A percentile compares a stretch with the other conserved stretches of the same genome.
These are phyloP conservation scores for Nothoprocta perdicaria DNA, from an alignment of 2,113 vertebrate species.

Conservation along the genomic window DNA sequence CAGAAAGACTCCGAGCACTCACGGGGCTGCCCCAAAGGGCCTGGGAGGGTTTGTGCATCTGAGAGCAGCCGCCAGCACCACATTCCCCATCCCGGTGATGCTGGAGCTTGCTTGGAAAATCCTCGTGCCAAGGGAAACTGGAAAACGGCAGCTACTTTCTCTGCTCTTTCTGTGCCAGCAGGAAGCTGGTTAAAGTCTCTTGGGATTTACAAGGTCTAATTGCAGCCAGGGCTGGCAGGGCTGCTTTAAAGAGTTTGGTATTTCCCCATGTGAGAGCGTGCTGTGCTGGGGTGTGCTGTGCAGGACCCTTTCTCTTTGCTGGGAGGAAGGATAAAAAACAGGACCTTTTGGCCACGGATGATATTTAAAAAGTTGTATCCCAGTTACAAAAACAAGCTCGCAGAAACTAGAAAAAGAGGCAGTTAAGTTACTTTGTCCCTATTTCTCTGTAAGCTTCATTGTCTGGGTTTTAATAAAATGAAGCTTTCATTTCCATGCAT, in stretches of 20 bases:
- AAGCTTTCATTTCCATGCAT: neutral
- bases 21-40: neutral
- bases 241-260: neutral
- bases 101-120: neutral
- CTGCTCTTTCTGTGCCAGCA: neutral
- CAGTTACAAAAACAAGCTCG: neutral
- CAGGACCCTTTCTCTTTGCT: neutral
- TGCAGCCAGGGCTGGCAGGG: neutral
- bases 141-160: conserved; percentile 11
- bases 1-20: neutral
- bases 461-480: neutral
- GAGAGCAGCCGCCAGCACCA: rapidly evolving
- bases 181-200: neutral
- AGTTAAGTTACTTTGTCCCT: neutral
- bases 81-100: neutral
- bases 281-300: rapidly evolving
- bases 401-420: neutral
- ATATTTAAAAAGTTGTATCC: neutral
- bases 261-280: neutral
- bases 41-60: neutral
- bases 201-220: neutral
- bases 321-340: neutral
- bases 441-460: neutral
- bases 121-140: conserved; percentile 28
- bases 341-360: neutral